Percentiles rank a stretch among this genome's conserved stretches.
phyloP scores from a whole-genome alignment of 2,888 invertebrate species.

The Spialia ferax region DNA sequence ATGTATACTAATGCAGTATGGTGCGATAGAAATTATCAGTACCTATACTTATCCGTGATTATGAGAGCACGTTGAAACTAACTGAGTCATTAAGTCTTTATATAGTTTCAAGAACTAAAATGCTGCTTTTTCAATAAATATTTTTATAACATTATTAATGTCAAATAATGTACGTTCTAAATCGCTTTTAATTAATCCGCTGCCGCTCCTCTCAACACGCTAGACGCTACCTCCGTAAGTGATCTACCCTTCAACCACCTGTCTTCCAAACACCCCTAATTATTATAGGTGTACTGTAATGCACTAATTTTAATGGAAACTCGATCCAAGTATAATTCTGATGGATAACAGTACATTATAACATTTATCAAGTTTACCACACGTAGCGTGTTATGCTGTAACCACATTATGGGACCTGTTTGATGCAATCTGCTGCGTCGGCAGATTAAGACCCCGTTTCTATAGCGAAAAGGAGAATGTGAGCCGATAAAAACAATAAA shows the following conservation, averaged over 20 bases:
- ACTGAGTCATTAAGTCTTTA: too few species aligned
- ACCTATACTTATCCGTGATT: too few species aligned
- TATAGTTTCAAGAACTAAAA: too few species aligned
- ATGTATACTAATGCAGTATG: too few species aligned
- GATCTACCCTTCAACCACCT: slow-evolving; percentile 5
- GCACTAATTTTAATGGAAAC: slow-evolving; percentile 2
- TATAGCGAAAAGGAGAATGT: too few species aligned
- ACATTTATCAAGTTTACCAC: background rate
- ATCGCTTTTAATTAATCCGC: background rate
- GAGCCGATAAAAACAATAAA: too few species aligned
- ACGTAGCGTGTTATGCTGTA: background rate
- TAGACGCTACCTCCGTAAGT: background rate
- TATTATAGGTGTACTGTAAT: slow-evolving; percentile 7
- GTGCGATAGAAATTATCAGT: too few species aligned
- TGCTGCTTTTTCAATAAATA: too few species aligned
- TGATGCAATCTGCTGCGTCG: too few species aligned
- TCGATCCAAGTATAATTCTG: background rate
- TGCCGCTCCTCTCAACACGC: background rate
- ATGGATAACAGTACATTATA: slow-evolving; percentile 2
- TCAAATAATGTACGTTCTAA: background rate
- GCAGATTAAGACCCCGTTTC: too few species aligned
- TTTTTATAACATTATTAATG: too few species aligned
- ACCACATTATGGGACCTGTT: background rate
- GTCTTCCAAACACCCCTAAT: background rate
- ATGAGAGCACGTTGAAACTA: too few species aligned